A percentile compares a stretch with the other conserved stretches of the same genome.
These are phyloP conservation scores for Cheumatopsyche charites DNA, from an alignment of 1,140 invertebrate species.

Conservation along the genomic window DNA sequence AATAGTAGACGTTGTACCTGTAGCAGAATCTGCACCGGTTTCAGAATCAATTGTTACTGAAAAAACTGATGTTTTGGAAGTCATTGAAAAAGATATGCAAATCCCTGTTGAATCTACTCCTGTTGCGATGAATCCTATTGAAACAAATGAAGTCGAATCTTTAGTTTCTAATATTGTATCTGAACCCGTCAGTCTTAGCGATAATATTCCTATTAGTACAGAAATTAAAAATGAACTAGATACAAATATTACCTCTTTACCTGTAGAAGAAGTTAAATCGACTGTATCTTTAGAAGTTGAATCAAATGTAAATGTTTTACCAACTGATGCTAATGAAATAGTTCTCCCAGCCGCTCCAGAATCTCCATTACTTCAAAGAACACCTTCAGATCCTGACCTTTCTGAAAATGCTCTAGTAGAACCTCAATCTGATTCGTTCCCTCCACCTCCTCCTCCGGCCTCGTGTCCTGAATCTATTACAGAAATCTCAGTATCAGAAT, in stretches of 20 bases:
- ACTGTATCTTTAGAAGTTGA: neutral
- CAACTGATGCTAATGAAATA: neutral
- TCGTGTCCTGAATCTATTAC: slow-evolving; percentile 46
- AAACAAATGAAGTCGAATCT: neutral
- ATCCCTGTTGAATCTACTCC: slow-evolving; percentile 12
- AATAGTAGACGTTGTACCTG: neutral
- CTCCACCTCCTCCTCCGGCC: slow-evolving; percentile 43
- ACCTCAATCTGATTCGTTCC: slow-evolving; percentile 43
- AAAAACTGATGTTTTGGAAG: neutral
- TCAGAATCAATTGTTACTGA: slow-evolving; percentile 1
- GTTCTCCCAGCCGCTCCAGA: slow-evolving; percentile 4
- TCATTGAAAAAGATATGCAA: neutral
- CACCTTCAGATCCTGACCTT: slow-evolving; percentile 39
- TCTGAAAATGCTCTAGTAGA: slow-evolving; percentile 37
- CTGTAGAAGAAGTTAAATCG: neutral
- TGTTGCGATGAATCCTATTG: neutral
- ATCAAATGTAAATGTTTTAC: slow-evolving; percentile 9
- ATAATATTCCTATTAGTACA: neutral
- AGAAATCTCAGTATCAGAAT: slow-evolving; percentile 43
- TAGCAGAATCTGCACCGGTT: slow-evolving; percentile 10
- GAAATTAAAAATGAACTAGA: slow-evolving; percentile 26
- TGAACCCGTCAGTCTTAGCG: neutral
- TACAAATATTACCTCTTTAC: neutral
- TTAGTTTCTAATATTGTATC: neutral
- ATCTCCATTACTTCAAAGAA: slow-evolving; percentile 41